Base-by-base conservation (phyloP, 2,797 vertebrate species). In the Chelon labrosus region DNA sequence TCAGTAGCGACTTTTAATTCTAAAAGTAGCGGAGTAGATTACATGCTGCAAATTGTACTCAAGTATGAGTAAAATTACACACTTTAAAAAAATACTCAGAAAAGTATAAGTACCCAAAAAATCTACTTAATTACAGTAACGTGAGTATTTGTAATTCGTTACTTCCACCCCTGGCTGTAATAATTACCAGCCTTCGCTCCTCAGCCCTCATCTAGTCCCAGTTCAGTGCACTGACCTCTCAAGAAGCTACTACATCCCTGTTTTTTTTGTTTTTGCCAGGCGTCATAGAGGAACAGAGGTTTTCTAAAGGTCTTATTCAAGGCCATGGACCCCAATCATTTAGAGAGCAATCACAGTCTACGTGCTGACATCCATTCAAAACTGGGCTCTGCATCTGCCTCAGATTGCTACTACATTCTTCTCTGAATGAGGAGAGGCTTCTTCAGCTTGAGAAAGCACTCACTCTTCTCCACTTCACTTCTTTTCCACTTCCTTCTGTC, bases 121-220 rank as follows among this genome's bases (percentile, higher is more conserved):
- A n/a, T n/a, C n/a, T n/a, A n/a, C n/a, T n/a, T n/a, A n/a, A n/a
- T n/a, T n/a, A n/a, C n/a, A n/a, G n/a, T n/a, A n/a, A n/a, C n/a
- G n/a, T n/a, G n/a, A n/a, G n/a, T n/a, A n/a, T n/a, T n/a, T n/a
- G n/a, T n/a, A n/a, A n/a, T n/a, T n/a, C n/a, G n/a, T n/a, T n/a
- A n/a, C n/a, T n/a, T n/a, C n/a, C n/a, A n/a, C n/a, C n/a, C n/a
- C n/a, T 27, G 27, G 41, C 79, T 71, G 67, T 77, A 74, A 87
- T 79, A 85, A 88, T 82, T 82, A 89, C 65, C 79, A 73, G 79
- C 58, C 74, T 50, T 66, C 77, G 65, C 67, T 71, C 51, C 37
- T 70, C 70, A 63, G 47, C 73, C 49, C 46, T 76, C 51, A 10
- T 80, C 78, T 56, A 75, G 78, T 81, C 79, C 78, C 52, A 64